Conservation (phyloP, 2,797 vertebrate genomes). For the Lindbergichthys nudifrons region DNA sequence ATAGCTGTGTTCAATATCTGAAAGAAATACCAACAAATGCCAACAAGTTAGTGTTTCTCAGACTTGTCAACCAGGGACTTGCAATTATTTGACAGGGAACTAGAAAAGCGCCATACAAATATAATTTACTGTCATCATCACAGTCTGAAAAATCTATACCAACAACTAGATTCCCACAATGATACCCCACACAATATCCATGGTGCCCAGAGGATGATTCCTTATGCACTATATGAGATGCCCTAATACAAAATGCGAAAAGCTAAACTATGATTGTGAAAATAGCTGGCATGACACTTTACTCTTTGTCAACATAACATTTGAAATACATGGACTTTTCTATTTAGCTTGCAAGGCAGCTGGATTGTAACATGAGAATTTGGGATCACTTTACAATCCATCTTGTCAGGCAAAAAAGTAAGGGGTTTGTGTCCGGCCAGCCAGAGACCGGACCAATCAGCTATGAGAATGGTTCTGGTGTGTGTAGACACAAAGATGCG, state of each 20-base stretch:
- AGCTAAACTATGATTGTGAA: not conserved
- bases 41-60: not conserved
- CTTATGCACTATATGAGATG: too few species aligned
- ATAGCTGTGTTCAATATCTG: not conserved
- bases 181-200: not conserved
- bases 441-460: too few species aligned
- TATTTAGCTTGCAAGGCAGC: too few species aligned
- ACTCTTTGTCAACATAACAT: not conserved
- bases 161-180: too few species aligned
- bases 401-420: too few species aligned
- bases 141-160: constrained; percentile 5
- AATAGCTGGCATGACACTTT: not conserved
- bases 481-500: too few species aligned
- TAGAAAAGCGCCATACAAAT: too few species aligned
- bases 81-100: not conserved
- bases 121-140: not conserved
- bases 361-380: too few species aligned
- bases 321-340: not conserved
- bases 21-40: not conserved
- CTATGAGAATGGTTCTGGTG: too few species aligned
- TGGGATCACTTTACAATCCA: too few species aligned
- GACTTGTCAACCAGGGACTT: not conserved
- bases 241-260: not conserved
- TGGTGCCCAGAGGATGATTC: not conserved
- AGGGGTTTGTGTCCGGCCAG: too few species aligned